phyloP scores from a whole-genome alignment of 1,140 invertebrate genomes.

The Drosophila ercepeae region DNA sequence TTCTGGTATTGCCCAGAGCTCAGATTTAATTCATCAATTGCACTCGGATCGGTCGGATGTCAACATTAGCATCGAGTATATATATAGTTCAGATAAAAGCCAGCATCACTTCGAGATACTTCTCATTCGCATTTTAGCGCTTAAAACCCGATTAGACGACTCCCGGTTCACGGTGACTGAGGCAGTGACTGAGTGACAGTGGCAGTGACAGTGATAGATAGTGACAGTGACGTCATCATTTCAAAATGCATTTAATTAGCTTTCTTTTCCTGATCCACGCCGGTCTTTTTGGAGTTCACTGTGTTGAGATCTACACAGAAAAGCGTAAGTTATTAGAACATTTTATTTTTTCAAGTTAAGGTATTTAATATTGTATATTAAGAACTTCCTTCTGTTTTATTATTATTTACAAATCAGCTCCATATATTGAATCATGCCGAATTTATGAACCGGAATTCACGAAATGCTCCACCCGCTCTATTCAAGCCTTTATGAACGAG shows the following conservation, averaged over 20 bases:
- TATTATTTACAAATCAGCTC: constrained; percentile 84
- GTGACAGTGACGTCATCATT: constrained; percentile 7
- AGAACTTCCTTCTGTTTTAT: no score
- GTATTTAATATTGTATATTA: no score
- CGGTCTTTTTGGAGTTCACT: constrained; percentile 86
- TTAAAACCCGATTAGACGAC: constrained; percentile 55
- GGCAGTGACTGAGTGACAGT: constrained; percentile 24
- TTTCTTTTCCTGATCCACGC: constrained; percentile 83
- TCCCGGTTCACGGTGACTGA: constrained; percentile 18
- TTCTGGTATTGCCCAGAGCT: constrained; percentile 43
- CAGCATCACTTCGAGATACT: constrained; percentile 25
- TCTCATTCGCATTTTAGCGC: constrained; percentile 52
- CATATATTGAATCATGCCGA: constrained; percentile 86
- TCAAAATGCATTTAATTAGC: constrained; percentile 45
- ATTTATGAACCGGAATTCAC: constrained; percentile 86
- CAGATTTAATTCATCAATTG: constrained; percentile 33
- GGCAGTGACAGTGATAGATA: constrained; percentile 23
- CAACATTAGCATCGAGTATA: constrained; percentile 15
- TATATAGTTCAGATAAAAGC: constrained; percentile 59
- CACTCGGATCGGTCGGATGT: constrained; percentile 5
- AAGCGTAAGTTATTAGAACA: constrained; percentile 74
- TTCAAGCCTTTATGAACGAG: constrained; percentile 86
- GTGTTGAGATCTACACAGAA: constrained; percentile 55
- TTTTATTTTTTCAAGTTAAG: no score
- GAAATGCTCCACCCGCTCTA: constrained; percentile 86